A percentile compares a stretch with the other conserved stretches of the same genome.
Evolutionary conservation across 2,888 invertebrate genomes (phyloP).

Genomic region (Drosophila cognata): DNA sequence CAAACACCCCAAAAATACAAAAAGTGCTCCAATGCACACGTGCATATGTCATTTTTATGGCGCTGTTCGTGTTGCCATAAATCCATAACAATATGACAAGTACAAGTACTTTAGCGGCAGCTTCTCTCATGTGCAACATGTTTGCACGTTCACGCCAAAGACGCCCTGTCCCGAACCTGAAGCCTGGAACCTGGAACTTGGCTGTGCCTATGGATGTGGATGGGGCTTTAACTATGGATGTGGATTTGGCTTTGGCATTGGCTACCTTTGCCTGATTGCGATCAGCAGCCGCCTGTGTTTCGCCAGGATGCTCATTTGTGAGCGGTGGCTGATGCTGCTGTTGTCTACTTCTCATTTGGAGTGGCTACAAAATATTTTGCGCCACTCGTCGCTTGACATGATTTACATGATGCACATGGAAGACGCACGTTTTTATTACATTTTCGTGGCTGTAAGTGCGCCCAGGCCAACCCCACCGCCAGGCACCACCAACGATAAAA

Average conservation of each 20-base stretch:
- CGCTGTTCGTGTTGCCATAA: slow-evolving; percentile 84
- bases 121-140: slow-evolving; percentile 82
- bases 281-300: slow-evolving; percentile 61
- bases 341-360: slow-evolving; percentile 51
- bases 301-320: slow-evolving; percentile 77
- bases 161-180: slow-evolving; percentile 56
- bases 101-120: slow-evolving; percentile 84
- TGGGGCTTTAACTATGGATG: slow-evolving; percentile 1
- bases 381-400: slow-evolving; percentile 80
- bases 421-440: slow-evolving; percentile 82
- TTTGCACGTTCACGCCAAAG: slow-evolving; percentile 81
- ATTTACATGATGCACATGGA: slow-evolving; percentile 80
- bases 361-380: slow-evolving; percentile 71
- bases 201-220: slow-evolving; percentile 6
- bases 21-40: slow-evolving; percentile 53
- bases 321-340: slow-evolving; percentile 30
- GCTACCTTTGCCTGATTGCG: slow-evolving; percentile 67
- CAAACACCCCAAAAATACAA: slow-evolving; percentile 27
- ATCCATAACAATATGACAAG: slow-evolving; percentile 84
- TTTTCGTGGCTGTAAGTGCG: slow-evolving; percentile 79
- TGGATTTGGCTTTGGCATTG: slow-evolving; percentile 11
- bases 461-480: slow-evolving; percentile 35
- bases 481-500: slow-evolving; percentile 32
- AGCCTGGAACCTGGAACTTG: slow-evolving; percentile 16
- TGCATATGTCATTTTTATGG: slow-evolving; percentile 82